phyloP scores from a whole-genome alignment of 2,797 vertebrate genomes.

The Cossypha caffra region DNA sequence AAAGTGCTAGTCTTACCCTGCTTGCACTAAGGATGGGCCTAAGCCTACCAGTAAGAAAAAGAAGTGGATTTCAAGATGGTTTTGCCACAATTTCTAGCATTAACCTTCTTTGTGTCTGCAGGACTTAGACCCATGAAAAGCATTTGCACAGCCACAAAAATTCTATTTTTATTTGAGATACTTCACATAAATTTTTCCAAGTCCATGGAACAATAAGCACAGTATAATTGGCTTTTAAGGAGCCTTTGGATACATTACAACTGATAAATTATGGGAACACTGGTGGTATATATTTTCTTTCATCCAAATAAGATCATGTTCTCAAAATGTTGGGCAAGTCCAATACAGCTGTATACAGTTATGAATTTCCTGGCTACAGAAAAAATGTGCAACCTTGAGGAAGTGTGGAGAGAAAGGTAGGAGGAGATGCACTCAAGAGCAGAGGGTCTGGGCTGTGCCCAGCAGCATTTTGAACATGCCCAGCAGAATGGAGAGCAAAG shows the following conservation, averaged over 20 bases:
- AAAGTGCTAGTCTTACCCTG: neutral
- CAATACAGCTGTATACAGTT: neutral
- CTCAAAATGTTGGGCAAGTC: neutral
- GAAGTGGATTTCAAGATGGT: neutral
- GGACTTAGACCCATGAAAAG: neutral
- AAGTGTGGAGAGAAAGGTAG: neutral
- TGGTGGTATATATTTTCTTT: neutral
- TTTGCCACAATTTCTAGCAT: neutral
- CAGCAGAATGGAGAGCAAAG: neutral
- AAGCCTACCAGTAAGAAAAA: neutral
- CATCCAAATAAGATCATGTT: neutral
- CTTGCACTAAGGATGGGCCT: neutral
- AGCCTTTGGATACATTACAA: neutral
- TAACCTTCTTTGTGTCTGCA: neutral
- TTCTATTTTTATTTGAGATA: conserved; percentile 18
- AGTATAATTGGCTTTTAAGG: neutral
- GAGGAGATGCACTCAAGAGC: neutral
- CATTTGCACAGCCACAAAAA: neutral
- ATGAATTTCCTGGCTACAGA: neutral
- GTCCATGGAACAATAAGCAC: conserved; percentile 11
- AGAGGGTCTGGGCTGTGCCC: neutral
- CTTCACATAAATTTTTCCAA: neutral
- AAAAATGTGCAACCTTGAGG: neutral
- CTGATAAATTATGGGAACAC: neutral
- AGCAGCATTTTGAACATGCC: neutral